phyloP scores from a whole-genome alignment of 2,888 invertebrate species.

The Gandaritis pyraliata region DNA sequence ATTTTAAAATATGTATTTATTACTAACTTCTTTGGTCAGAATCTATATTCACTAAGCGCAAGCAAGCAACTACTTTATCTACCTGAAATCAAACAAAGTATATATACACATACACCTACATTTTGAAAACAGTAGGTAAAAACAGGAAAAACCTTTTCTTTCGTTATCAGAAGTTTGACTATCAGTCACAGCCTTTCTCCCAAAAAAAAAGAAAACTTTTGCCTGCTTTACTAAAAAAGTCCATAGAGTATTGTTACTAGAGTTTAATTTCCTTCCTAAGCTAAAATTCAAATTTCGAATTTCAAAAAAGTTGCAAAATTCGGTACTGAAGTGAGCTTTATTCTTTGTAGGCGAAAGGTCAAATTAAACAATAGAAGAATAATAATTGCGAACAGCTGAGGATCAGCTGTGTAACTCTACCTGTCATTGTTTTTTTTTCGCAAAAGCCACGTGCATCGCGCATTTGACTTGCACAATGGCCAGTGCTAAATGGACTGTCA shows the following conservation, averaged over 20 bases:
- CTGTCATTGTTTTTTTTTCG: constrained; percentile 49
- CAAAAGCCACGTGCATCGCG: constrained; percentile 47
- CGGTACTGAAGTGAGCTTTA: constrained; percentile 23
- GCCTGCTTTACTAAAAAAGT: neutral
- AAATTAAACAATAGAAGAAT: constrained; percentile 11
- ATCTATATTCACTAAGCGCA: too few species aligned
- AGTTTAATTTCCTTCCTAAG: neutral
- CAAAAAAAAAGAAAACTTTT: neutral
- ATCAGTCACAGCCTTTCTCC: neutral
- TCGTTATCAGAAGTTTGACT: too few species aligned
- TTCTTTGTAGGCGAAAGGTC: constrained; percentile 1
- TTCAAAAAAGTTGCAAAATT: neutral
- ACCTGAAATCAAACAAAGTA: too few species aligned
- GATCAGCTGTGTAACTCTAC: constrained; percentile 59
- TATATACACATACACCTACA: too few species aligned
- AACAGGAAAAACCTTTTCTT: too few species aligned
- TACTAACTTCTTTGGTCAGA: too few species aligned
- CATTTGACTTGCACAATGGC: constrained; percentile 43
- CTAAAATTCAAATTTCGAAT: constrained; percentile 11
- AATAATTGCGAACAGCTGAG: constrained; percentile 59
- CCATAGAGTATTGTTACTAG: neutral
- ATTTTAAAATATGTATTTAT: too few species aligned
- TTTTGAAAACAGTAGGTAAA: too few species aligned
- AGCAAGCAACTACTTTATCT: too few species aligned
- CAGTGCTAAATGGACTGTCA: constrained; percentile 51